Conservation (phyloP, 2,797 vertebrate species). For the Philypnodon macrostomus region DNA sequence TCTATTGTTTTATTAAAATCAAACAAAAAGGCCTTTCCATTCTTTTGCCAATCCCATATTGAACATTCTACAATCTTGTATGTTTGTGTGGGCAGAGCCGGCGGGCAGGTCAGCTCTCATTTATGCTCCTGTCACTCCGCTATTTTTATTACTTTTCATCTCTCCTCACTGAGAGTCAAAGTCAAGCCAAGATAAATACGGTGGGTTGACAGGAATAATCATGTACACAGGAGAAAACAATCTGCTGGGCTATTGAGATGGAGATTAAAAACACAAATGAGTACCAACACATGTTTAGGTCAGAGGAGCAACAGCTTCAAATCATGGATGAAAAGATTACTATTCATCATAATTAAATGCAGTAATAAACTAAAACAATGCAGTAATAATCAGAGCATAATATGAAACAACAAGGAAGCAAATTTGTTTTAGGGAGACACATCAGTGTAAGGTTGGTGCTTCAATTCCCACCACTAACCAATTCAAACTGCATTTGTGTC, state of each 20-base stretch:
- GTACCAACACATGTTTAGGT: background rate
- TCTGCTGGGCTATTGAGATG: background rate
- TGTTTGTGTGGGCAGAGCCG: conserved; percentile 39
- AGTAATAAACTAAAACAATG: background rate
- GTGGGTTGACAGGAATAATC: background rate
- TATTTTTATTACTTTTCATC: conserved; percentile 33
- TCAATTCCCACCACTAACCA: too few relatives aligned
- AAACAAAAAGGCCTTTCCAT: too few relatives aligned
- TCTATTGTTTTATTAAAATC: too few relatives aligned
- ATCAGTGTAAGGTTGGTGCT: too few relatives aligned
- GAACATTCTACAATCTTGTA: too few relatives aligned
- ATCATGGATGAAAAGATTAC: background rate
- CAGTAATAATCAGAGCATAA: background rate
- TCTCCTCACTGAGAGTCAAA: conserved; percentile 13
- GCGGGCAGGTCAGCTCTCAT: conserved; percentile 51
- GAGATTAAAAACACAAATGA: background rate
- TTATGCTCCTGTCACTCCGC: conserved; percentile 39
- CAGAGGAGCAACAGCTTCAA: background rate
- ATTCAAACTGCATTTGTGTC: too few relatives aligned
- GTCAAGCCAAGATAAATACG: conserved; percentile 8
- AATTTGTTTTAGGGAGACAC: too few relatives aligned
- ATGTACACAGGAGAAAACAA: background rate
- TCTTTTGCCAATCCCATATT: too few relatives aligned
- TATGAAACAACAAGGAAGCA: too few relatives aligned
- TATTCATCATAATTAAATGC: background rate